Conservation (phyloP, 2,797 vertebrate species). For the Mus caroli region DNA sequence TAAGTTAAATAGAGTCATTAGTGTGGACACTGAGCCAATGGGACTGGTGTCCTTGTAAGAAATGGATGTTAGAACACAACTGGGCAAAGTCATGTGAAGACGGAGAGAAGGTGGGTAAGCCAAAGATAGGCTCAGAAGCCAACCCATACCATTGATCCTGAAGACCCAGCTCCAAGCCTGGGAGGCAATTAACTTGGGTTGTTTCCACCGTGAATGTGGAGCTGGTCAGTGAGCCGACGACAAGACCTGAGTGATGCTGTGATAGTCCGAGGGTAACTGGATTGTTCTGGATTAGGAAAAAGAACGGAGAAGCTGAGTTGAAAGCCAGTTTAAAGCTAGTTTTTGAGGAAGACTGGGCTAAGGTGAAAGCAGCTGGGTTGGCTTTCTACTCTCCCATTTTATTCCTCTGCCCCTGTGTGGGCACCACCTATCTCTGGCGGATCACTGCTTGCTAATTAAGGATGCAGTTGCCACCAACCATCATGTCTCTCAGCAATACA, state of each 20-base stretch:
- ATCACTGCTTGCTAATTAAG: background rate
- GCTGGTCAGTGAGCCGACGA: accelerated
- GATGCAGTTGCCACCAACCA: background rate
- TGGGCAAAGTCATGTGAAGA: background rate
- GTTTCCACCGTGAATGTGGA: background rate
- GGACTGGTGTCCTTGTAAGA: background rate
- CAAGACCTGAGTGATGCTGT: background rate
- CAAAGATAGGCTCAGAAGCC: background rate
- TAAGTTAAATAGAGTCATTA: background rate
- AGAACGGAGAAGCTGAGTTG: background rate
- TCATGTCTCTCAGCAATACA: background rate
- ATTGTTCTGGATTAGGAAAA: background rate
- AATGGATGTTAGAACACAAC: background rate
- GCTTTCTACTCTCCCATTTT: background rate
- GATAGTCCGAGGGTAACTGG: background rate
- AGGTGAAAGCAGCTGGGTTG: background rate
- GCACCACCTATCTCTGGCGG: background rate
- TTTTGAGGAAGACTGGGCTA: background rate
- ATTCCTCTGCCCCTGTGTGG: background rate
- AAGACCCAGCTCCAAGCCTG: background rate
- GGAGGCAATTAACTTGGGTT: background rate
- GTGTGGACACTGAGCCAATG: background rate
- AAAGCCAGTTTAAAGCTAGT: background rate
- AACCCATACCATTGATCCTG: background rate
- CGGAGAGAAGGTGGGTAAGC: background rate